A percentile compares a stretch with the other conserved stretches of the same genome.
Conservation (phyloP, 2,888 invertebrate genomes). For the Athripsodes cinereus region DNA sequence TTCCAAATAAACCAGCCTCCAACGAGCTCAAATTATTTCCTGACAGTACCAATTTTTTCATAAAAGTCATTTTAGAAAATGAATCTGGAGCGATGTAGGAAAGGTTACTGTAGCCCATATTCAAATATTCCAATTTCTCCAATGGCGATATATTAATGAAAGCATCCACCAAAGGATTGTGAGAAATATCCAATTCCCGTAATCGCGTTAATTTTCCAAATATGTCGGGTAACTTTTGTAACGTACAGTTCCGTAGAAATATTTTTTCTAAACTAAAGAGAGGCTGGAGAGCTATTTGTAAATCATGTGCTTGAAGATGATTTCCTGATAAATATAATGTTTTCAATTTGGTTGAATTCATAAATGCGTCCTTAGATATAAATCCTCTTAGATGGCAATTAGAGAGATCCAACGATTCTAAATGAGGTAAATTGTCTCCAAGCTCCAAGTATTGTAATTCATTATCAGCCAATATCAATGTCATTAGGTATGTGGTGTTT, state of each 20-base stretch:
- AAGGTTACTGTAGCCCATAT: constrained; percentile 68
- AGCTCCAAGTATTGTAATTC: constrained; percentile 58
- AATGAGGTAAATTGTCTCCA: constrained; percentile 57
- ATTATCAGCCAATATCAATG: constrained; percentile 59
- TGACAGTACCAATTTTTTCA: constrained; percentile 60
- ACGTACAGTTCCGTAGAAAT: constrained; percentile 60
- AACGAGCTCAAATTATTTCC: constrained; percentile 61
- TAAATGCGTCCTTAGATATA: constrained; percentile 62
- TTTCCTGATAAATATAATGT: constrained; percentile 62
- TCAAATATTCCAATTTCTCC: constrained; percentile 59
- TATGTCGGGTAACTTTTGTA: constrained; percentile 58
- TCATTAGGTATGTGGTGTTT: constrained; percentile 57
- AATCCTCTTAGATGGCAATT: constrained; percentile 62
- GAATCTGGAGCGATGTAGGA: constrained; percentile 58
- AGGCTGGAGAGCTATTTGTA: constrained; percentile 59
- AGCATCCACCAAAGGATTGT: constrained; percentile 62
- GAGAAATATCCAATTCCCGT: constrained; percentile 62
- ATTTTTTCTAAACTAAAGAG: constrained; percentile 59
- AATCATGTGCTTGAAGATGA: constrained; percentile 60
- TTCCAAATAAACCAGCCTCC: constrained; percentile 61
- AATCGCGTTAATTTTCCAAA: constrained; percentile 61
- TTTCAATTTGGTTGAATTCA: constrained; percentile 59
- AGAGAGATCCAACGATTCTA: constrained; percentile 61
- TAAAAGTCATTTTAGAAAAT: constrained; percentile 62
- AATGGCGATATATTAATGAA: constrained; percentile 61